phyloP scores from a whole-genome alignment of 2,888 invertebrate species.

The Drepana falcataria region DNA sequence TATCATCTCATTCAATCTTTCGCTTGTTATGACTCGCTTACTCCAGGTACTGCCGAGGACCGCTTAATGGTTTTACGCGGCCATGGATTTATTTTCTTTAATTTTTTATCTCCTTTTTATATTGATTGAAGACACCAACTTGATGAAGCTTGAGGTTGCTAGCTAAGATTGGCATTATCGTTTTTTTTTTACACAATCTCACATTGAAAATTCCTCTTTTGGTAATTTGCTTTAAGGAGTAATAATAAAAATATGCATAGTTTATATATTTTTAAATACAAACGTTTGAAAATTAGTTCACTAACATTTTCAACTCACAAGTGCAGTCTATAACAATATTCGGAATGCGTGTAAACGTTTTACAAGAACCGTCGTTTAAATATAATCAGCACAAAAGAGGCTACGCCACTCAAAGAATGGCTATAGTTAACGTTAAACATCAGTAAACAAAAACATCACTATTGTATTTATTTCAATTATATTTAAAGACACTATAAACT shows the following conservation, averaged over 20 bases:
- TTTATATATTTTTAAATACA: too few species aligned
- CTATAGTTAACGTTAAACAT: not conserved
- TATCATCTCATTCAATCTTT: conserved; percentile 74
- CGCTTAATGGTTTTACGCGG: conserved; percentile 48
- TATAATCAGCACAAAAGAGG: conserved; percentile 40
- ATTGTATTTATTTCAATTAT: too few species aligned
- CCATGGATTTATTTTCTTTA: conserved; percentile 39
- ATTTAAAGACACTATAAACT: too few species aligned
- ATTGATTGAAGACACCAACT: conserved; percentile 41
- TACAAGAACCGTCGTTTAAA: conserved; percentile 30
- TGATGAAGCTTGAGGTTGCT: conserved; percentile 24
- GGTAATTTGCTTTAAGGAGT: too few species aligned
- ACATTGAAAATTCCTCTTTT: not conserved
- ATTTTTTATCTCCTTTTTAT: conserved; percentile 41
- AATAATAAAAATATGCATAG: too few species aligned
- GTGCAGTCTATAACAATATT: too few species aligned
- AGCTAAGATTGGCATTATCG: conserved; percentile 6
- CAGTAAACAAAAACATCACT: too few species aligned
- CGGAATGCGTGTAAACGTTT: conserved; percentile 5
- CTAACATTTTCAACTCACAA: too few species aligned
- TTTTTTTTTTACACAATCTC: not conserved
- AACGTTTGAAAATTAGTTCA: too few species aligned
- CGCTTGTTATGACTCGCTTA: conserved; percentile 67
- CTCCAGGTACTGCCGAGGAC: conserved; percentile 46
- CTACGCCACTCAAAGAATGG: not conserved